Percentiles rank a stretch among this genome's conserved stretches.
phyloP scores from a whole-genome alignment of 2,888 invertebrate genomes.

The Lepetodrilus schrolli region DNA sequence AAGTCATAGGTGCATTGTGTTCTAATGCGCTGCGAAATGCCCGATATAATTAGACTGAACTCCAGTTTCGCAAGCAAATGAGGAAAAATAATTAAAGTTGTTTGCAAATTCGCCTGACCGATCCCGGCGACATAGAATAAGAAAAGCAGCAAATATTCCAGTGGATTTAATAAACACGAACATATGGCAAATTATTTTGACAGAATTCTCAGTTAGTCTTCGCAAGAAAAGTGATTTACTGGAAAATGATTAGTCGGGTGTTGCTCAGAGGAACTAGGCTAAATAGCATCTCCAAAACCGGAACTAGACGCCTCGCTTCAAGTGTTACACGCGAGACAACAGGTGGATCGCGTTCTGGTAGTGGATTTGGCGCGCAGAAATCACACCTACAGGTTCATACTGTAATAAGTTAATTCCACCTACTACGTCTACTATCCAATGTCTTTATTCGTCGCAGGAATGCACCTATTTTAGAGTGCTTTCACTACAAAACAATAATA shows the following conservation, averaged over 20 bases:
- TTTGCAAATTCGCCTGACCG: conserved; percentile 6
- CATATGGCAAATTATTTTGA: conserved; percentile 20
- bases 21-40: too few relatives aligned
- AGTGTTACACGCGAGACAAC: conserved; percentile 7
- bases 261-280: neutral
- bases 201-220: conserved; percentile 13
- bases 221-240: conserved; percentile 10
- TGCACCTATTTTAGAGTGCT: too few relatives aligned
- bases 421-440: too few relatives aligned
- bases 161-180: neutral
- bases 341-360: conserved; percentile 6
- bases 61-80: neutral
- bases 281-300: neutral
- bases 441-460: too few relatives aligned
- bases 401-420: too few relatives aligned
- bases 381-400: too few relatives aligned
- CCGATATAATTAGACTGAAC: too few relatives aligned
- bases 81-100: conserved; percentile 17
- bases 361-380: neutral
- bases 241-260: conserved; percentile 18
- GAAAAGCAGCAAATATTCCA: too few relatives aligned
- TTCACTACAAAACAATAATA: too few relatives aligned
- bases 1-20: too few relatives aligned
- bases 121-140: too few relatives aligned
- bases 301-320: conserved; percentile 6